phyloP scores from a whole-genome alignment of 1,140 invertebrate species.

The Dermatophagoides farinae region DNA sequence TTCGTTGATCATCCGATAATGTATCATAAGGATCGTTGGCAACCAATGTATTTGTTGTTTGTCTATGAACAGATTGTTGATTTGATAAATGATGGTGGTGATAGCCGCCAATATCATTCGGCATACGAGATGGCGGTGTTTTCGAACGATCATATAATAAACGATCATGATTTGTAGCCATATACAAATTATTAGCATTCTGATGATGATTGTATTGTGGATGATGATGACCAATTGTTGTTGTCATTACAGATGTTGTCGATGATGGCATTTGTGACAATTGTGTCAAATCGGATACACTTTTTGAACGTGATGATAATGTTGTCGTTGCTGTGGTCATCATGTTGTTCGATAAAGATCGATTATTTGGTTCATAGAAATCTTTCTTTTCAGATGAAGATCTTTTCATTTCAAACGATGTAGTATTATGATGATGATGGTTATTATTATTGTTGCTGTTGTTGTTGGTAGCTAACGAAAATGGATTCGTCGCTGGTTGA shows the following conservation, averaged over 20 bases:
- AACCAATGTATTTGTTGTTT: neutral
- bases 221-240: no score
- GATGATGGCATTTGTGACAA: neutral
- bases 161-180: neutral
- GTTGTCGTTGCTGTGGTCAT: neutral
- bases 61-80: neutral
- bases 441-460: neutral
- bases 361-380: neutral
- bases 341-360: no score
- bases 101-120: neutral
- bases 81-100: neutral
- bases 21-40: constrained; percentile 31
- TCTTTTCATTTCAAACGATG: neutral
- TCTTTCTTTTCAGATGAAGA: neutral
- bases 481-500: no score
- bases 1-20: constrained; percentile 36
- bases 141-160: neutral
- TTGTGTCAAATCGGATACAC: constrained; percentile 1
- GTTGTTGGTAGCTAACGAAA: no score
- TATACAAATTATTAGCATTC: neutral
- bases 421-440: neutral
- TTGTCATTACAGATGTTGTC: neutral
- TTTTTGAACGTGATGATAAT: neutral
- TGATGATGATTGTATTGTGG: neutral
- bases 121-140: neutral